Evolutionary conservation across 2,888 invertebrate species (phyloP), one percentile per base, ranked within the genome.

Genomic region (Caenorhabditis sp.): DNA sequence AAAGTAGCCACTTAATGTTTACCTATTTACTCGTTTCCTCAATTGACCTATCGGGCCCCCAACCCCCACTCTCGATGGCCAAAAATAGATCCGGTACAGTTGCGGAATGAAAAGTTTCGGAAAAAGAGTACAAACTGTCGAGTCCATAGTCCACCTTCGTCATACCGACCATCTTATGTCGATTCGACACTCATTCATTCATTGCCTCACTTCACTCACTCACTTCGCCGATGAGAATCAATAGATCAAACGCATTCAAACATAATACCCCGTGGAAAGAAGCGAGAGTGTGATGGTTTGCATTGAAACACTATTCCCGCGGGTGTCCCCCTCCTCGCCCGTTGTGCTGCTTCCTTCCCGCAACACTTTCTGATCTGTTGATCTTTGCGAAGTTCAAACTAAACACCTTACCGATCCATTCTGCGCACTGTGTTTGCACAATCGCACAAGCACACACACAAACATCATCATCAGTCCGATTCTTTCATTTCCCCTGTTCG

Each of bases 361-460:
- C 37, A 60, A 62, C 50, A 72, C 65, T 65, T 72, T 72, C 58
- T 72, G 72, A 58, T 72, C 72, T 72, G 37, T 65, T 58, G 72
- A 65, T 65, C 50, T 47, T 50, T 51, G 35, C 58, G 50, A 55
- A 72, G 72, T 65, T 65, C 65, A 72, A 65, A 72, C 72, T 72
- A 72, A 58, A 72, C 58, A 72, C 64, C 72, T 50, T 56, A 18
- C 20, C 6, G 58, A 50, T 51, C 51, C 64, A 1, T 15, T 62
- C 40, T 2, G 11, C 35, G 28, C 50, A 32, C 50, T 35, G 28
- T 47, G 44, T 51, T 65, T 65, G 47, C 50, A 20, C 35, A 44
- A 28, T n/a, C 40, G 37, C 60, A 40, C 58, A 37, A 32, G 20
- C 60, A 18, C 22, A 22, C 40, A 22, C 40, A 60, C 2, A 37